These are phyloP conservation scores for Rhagoletis pomonella DNA, from an alignment of 1,140 invertebrate genomes.

Conservation along the genomic window DNA sequence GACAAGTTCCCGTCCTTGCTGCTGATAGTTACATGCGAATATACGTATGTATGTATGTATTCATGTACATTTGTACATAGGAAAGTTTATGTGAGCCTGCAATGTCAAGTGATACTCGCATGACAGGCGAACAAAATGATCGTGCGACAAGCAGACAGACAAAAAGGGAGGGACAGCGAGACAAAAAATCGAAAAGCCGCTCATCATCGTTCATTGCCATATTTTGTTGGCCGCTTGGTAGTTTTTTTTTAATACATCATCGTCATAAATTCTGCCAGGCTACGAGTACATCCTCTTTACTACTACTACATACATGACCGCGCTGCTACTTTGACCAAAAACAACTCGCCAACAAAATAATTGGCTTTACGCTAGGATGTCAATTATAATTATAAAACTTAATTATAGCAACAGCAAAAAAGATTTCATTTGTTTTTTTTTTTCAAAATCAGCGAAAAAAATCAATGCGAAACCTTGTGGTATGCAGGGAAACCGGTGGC, in stretches of 20 bases:
- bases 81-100: too few relatives aligned
- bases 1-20: conserved; percentile 46
- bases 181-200: neutral
- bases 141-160: neutral
- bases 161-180: neutral
- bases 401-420: conserved; percentile 38
- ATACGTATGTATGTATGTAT: neutral
- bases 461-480: neutral
- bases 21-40: neutral
- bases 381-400: conserved; percentile 55
- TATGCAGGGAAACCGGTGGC: neutral
- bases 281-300: neutral
- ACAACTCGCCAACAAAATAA: conserved; percentile 36
- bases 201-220: neutral
- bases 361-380: conserved; percentile 54
- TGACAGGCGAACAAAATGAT: conserved; percentile 35
- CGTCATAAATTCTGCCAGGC: conserved; percentile 35
- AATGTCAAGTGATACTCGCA: conserved; percentile 28
- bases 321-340: neutral
- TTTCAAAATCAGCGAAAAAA: neutral
- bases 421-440: neutral
- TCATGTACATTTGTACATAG: too few relatives aligned
- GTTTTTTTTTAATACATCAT: conserved; percentile 20
- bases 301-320: neutral
- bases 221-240: neutral